These are phyloP conservation scores for Coptodon rendalli DNA, from an alignment of 2,113 vertebrate species.

Conservation along the genomic window DNA sequence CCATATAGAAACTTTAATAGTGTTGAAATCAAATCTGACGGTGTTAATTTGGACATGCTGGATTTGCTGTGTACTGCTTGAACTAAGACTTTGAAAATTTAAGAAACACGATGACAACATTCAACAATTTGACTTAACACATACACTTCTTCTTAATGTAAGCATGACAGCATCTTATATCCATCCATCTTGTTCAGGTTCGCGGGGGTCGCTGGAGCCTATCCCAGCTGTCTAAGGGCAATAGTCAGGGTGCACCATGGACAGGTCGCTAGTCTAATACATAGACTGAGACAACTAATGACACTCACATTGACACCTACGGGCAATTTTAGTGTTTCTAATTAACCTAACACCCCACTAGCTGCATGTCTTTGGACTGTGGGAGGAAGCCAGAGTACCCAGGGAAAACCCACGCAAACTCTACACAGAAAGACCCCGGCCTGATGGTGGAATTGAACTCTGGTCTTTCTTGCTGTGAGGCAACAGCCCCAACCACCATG, in stretches of 20 bases:
- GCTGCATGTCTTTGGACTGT: not conserved
- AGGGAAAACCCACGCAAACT: not conserved
- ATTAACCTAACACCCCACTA: not conserved
- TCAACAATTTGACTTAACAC: too few relatives aligned
- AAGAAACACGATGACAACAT: too few relatives aligned
- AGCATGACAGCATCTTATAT: not conserved
- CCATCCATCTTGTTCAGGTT: not conserved
- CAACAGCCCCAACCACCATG: not conserved
- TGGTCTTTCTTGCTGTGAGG: not conserved
- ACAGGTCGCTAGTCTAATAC: not conserved
- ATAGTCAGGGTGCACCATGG: not conserved
- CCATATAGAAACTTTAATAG: too few relatives aligned
- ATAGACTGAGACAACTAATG: not conserved
- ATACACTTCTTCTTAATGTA: not conserved
- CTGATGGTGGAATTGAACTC: not conserved
- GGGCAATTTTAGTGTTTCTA: not conserved
- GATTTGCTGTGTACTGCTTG: too few relatives aligned
- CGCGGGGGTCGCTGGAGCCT: fast-evolving
- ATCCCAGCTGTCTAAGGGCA: not conserved
- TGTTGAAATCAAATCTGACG: too few relatives aligned
- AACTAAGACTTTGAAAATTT: too few relatives aligned
- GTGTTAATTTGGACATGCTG: too few relatives aligned
- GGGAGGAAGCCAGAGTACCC: not conserved
- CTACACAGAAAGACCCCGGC: fast-evolving
- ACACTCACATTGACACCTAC: not conserved